phyloP scores from a whole-genome alignment of 1,140 invertebrate species.

The Drosophila bocki region DNA sequence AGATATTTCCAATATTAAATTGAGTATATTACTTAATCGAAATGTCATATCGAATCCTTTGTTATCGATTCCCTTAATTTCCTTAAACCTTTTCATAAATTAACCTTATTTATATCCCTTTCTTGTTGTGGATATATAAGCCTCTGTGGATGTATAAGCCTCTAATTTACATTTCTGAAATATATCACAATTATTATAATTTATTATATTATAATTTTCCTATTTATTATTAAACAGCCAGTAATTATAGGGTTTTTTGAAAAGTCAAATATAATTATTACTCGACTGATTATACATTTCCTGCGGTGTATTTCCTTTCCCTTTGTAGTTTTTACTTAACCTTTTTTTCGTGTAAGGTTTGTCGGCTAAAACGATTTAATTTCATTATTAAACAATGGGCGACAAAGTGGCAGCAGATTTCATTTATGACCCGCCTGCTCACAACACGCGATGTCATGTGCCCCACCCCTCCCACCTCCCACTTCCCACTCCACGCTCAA shows the following conservation, averaged over 20 bases:
- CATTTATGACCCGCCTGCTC: slow-evolving; percentile 64
- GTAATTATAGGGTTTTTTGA: background rate
- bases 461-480: slow-evolving; percentile 1
- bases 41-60: too few species aligned
- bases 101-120: too few species aligned
- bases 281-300: background rate
- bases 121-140: too few species aligned
- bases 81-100: too few species aligned
- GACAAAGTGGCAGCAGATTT: slow-evolving; percentile 81
- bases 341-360: slow-evolving; percentile 23
- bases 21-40: too few species aligned
- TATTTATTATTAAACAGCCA: background rate
- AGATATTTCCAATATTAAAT: too few species aligned
- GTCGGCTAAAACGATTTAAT: slow-evolving; percentile 70
- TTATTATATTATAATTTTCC: too few species aligned
- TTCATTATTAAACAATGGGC: slow-evolving; percentile 83
- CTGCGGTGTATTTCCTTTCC: background rate
- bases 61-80: too few species aligned
- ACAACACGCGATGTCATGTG: slow-evolving; percentile 63
- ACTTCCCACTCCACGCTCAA: background rate
- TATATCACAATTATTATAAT: too few species aligned
- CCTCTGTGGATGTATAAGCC: too few species aligned
- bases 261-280: background rate
- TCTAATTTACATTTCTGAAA: too few species aligned
- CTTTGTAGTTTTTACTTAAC: background rate